phyloP scores from a whole-genome alignment of 2,888 invertebrate species.

The Rhabditophanes sp. region DNA sequence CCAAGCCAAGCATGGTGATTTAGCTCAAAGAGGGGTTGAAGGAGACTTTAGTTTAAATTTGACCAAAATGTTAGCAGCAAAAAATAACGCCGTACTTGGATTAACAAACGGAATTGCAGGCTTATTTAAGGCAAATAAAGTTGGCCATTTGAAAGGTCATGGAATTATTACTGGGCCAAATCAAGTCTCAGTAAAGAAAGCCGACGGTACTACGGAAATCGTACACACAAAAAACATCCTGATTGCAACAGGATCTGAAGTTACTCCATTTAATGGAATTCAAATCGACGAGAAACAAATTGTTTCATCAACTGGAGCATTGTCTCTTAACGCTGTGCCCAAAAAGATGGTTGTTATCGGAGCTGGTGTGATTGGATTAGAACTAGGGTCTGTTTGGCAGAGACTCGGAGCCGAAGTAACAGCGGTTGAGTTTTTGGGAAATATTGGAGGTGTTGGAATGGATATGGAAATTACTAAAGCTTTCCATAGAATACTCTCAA shows the following conservation, averaged over 20 bases:
- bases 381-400: constrained; percentile 82
- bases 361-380: constrained; percentile 90
- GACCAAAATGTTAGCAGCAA: constrained; percentile 69
- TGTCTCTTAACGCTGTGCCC: constrained; percentile 64
- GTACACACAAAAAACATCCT: constrained; percentile 85
- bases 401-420: constrained; percentile 79
- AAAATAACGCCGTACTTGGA: constrained; percentile 69
- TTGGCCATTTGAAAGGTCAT: constrained; percentile 47
- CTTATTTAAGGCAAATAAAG: constrained; percentile 91
- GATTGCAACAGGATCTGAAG: constrained; percentile 90
- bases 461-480: constrained; percentile 79
- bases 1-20: constrained; percentile 53
- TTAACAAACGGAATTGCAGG: constrained; percentile 87
- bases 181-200: too few relatives aligned
- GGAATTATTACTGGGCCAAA: constrained; percentile 46
- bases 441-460: constrained; percentile 81
- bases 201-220: constrained; percentile 61
- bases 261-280: constrained; percentile 49
- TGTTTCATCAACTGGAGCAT: constrained; percentile 80
- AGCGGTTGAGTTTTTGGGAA: constrained; percentile 71
- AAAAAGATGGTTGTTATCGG: constrained; percentile 82
- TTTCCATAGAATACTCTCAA: constrained; percentile 70
- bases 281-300: constrained; percentile 69
- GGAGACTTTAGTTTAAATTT: constrained; percentile 50
- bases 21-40: constrained; percentile 36